Base-by-base conservation (phyloP, 2,888 invertebrate genomes). In the Tortrix viridana region DNA sequence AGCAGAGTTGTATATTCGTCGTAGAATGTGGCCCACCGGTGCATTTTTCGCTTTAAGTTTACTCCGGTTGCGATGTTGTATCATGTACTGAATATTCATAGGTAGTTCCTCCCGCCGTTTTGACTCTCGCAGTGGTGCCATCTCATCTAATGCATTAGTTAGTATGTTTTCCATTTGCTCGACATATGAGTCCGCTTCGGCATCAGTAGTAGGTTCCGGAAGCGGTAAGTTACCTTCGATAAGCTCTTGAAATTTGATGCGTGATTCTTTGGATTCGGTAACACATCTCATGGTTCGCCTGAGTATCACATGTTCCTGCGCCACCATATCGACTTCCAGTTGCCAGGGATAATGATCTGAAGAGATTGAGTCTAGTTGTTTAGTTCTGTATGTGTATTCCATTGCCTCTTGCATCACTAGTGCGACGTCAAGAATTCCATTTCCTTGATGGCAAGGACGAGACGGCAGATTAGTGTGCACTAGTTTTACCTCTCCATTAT, bases 401-500 rank as follows among this genome's bases (percentile, higher is more conserved):
- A 43, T 43, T 4, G 38, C 38, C 16, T 43, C 43, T 2, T 43
- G 43, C 7, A 16, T 43, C 16, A 43, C 16, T 2, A 43, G n/a
- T 7, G 43, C 43, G 7, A 18, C 18, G 5, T 43, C 43, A 4
- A 43, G 43, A 16, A 43, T 43, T 16, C 43, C 18, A 7, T 43
- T 16, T n/a, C 18, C 43, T 43, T 16, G n/a, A 16, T 18, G n/a
- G 43, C 18, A 16, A 5, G 43, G 43, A 5, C 43, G n/a, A 7
- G 43, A 43, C 5, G 43, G 43, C 16, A 43, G 16, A 0, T 7
- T 7, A 43, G 43, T 43, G 7, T 43, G 43, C 7, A 43, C n/a
- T 7, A 43, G 43, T 16, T 16, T 52, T 22, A n/a, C 38, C n/a
- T 41, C 38, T 52, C 52, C n/a, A 4, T 52, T 41, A n/a, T 38